phyloP scores from a whole-genome alignment of 2,888 invertebrate species.

The Bellardia bayeri region DNA sequence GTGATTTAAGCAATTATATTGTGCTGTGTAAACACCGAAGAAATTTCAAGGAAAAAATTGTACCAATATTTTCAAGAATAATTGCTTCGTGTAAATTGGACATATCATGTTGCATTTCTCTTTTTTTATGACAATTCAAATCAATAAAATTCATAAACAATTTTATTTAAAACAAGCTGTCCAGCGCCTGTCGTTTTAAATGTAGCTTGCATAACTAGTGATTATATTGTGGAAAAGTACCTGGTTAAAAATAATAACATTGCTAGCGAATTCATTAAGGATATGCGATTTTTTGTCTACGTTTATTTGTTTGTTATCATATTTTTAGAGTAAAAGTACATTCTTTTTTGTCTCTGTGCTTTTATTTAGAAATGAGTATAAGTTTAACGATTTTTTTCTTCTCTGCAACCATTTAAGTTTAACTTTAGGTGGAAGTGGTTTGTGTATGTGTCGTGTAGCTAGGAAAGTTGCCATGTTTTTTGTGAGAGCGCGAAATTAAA shows the following conservation, averaged over 20 bases:
- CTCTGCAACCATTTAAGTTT: conserved; percentile 9
- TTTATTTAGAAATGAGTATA: conserved; percentile 34
- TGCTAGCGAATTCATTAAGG: conserved; percentile 50
- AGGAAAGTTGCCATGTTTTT: conserved; percentile 58
- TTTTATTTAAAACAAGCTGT: background rate
- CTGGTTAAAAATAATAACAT: conserved; percentile 26
- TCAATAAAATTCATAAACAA: too few relatives aligned
- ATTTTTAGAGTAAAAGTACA: conserved; percentile 29
- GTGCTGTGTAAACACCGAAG: too few relatives aligned
- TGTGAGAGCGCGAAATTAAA: conserved; percentile 78
- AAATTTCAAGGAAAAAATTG: too few relatives aligned
- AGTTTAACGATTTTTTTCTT: conserved; percentile 17
- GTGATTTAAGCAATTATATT: too few relatives aligned
- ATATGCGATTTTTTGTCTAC: conserved; percentile 25
- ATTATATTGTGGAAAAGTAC: background rate
- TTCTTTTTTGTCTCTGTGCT: background rate
- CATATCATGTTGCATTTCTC: too few relatives aligned
- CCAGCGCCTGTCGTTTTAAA: background rate
- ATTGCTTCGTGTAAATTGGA: too few relatives aligned
- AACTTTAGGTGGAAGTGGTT: conserved; percentile 23
- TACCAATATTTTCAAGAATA: too few relatives aligned
- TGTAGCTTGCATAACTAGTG: background rate
- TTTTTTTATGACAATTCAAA: too few relatives aligned
- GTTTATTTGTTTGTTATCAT: background rate
- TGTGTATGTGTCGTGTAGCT: background rate